Percentiles rank a stretch among this genome's conserved stretches.
Evolutionary conservation across 1,140 invertebrate genomes (phyloP).

Genomic region (Paraescarpia echinospica): DNA sequence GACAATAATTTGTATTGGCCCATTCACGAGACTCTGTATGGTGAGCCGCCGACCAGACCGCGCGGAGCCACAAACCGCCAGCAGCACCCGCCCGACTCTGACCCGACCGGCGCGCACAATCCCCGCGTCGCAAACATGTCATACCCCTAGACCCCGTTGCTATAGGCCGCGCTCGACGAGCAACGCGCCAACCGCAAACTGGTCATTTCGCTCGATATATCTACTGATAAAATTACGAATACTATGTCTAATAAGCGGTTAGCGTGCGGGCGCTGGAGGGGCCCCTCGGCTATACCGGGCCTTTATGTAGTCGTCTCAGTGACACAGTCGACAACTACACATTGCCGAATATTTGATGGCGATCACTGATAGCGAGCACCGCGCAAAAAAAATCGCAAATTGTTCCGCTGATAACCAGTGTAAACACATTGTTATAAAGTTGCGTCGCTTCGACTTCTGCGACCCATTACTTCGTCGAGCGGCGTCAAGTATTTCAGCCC

Average conservation of each 20-base stretch:
- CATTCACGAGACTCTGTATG: not conserved
- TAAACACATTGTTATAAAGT: not conserved
- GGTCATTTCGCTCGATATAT: not conserved
- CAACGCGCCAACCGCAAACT: not conserved
- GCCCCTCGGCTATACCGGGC: not conserved
- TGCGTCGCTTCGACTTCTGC: too few relatives aligned
- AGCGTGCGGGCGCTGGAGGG: not conserved
- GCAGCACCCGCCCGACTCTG: not conserved
- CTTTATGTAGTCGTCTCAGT: not conserved
- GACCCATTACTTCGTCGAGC: not conserved
- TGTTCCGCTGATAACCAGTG: not conserved
- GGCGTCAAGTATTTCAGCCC: not conserved
- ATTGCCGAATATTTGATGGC: not conserved
- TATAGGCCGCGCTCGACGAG: not conserved
- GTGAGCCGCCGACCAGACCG: not conserved
- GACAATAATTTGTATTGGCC: not conserved
- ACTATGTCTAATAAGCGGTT: not conserved
- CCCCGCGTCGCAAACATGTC: not conserved
- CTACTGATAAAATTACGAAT: not conserved
- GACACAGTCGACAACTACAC: not conserved
- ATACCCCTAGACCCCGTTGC: not conserved
- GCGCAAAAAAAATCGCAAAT: not conserved
- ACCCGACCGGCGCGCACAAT: not conserved
- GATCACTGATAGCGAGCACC: not conserved
- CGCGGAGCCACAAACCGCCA: not conserved